phyloP scores from a whole-genome alignment of 23 tunicate species.

The Phallusia fumigata region DNA sequence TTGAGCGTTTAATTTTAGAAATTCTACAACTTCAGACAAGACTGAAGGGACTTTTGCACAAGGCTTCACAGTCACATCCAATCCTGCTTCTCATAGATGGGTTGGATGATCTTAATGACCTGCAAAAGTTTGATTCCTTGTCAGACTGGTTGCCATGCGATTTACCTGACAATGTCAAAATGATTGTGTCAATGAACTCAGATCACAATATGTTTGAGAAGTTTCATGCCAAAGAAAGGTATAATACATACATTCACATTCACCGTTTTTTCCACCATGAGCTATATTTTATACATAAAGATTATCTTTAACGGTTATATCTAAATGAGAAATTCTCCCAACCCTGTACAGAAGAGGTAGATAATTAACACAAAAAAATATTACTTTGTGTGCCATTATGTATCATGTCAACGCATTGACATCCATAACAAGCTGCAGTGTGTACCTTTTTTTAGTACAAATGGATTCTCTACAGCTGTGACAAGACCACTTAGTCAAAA shows the following conservation, averaged over 20 bases:
- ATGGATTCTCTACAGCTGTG: not conserved
- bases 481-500: not conserved
- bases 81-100: slow-evolving; percentile 35
- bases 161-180: slow-evolving; percentile 38
- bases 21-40: slow-evolving; percentile 27
- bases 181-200: slow-evolving; percentile 30
- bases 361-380: no score
- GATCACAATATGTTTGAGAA: not conserved
- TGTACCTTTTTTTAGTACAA: not conserved
- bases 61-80: slow-evolving; percentile 26
- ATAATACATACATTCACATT: not conserved
- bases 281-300: no score
- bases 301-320: no score
- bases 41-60: not conserved
- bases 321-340: no score
- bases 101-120: slow-evolving; percentile 27
- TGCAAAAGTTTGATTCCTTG: not conserved
- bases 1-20: slow-evolving; percentile 10
- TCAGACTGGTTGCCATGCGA: slow-evolving; percentile 30
- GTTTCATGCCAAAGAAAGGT: not conserved
- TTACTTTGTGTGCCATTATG: no score
- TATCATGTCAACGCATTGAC: no score
- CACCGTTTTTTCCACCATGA: no score
- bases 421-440: no score
- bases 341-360: no score